phyloP scores from a whole-genome alignment of 2,113 vertebrate genomes.

The Nibea albiflora region DNA sequence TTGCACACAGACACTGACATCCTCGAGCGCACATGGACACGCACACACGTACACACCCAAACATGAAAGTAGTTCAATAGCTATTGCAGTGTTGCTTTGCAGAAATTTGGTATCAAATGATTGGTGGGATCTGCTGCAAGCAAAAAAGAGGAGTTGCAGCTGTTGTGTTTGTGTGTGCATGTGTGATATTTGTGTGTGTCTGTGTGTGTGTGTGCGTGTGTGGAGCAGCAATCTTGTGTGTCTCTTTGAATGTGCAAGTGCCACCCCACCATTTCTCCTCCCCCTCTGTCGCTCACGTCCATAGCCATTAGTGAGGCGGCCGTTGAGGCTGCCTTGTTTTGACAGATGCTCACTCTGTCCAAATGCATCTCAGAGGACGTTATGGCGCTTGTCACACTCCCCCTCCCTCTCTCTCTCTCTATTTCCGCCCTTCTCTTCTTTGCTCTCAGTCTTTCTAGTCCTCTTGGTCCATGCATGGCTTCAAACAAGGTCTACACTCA shows the following conservation, averaged over 20 bases:
- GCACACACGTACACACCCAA: constrained; percentile 27
- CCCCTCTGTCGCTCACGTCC: constrained; percentile 76
- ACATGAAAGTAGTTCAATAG: constrained; percentile 66
- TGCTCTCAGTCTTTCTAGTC: constrained; percentile 34
- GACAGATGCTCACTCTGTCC: constrained; percentile 88
- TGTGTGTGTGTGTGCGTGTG: constrained; percentile 24
- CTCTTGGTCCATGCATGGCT: constrained; percentile 35
- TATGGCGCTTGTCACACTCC: constrained; percentile 83
- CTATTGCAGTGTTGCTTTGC: constrained; percentile 69
- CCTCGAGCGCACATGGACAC: constrained; percentile 26
- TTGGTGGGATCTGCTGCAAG: constrained; percentile 66
- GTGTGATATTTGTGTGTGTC: constrained; percentile 34
- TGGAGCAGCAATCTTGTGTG: constrained; percentile 46
- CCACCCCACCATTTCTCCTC: constrained; percentile 54
- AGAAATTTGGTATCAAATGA: constrained; percentile 73
- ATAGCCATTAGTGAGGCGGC: constrained; percentile 82
- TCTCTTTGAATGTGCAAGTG: constrained; percentile 62
- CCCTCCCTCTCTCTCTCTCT: constrained; percentile 51
- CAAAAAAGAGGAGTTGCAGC: constrained; percentile 28
- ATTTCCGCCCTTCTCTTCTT: constrained; percentile 60
- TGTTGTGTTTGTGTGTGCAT: constrained; percentile 47
- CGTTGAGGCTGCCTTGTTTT: constrained; percentile 85
- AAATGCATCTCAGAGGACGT: constrained; percentile 85
- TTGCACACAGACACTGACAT: constrained; percentile 49
- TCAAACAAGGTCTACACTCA: constrained; percentile 24